Base-by-base conservation (phyloP, 2,888 invertebrate species). In the Dynastes hyllus region DNA sequence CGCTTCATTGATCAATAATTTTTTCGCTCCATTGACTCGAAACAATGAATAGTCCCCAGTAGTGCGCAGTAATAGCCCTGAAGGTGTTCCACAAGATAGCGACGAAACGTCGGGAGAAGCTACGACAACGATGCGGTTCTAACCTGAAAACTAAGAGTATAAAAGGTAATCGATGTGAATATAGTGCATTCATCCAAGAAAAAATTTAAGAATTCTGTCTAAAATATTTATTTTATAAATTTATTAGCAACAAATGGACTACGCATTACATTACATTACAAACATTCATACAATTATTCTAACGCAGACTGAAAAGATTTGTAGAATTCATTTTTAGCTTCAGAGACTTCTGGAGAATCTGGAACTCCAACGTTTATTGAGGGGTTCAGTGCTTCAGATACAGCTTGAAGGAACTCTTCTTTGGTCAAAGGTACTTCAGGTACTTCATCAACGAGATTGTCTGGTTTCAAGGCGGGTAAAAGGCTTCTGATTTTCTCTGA, bases 331-430 rank as follows among this genome's bases (percentile, higher is more conserved):
- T 53, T 50, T n/a, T 79, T 79, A 69, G 76, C 76, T 32, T 55
- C 79, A 51, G 69, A 63, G 27, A 79, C 76, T 63, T 79, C 79
- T 0, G 37, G 55, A 45, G 79, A 70, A 50, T 79, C 79, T 69
- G 55, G 76, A 5, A 65, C 27, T n/a, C 55, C 58, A 45, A 75
- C 76, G 13, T 66, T 45, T 37, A 61, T 40, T 16, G 58, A 63
- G 11, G 73, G 73, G 6, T 76, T 37, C 32, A 73, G 45, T 11
- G 65, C 73, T 69, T 76, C 58, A 22, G 63, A 40, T 22, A 79
- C 63, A 32, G 79, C 79, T 1, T 37, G 27, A 11, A 79, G 13
- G 45, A 79, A 71, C 16, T 76, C 79, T 4, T 67, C 76, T 4
- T 76, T 76, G 40, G 63, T 76, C 61, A 79, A 69, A 2, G 77